Evolutionary conservation across 2,113 vertebrate genomes (phyloP), one percentile per base, ranked within the genome.

Genomic region (Tetrax tetrax): DNA sequence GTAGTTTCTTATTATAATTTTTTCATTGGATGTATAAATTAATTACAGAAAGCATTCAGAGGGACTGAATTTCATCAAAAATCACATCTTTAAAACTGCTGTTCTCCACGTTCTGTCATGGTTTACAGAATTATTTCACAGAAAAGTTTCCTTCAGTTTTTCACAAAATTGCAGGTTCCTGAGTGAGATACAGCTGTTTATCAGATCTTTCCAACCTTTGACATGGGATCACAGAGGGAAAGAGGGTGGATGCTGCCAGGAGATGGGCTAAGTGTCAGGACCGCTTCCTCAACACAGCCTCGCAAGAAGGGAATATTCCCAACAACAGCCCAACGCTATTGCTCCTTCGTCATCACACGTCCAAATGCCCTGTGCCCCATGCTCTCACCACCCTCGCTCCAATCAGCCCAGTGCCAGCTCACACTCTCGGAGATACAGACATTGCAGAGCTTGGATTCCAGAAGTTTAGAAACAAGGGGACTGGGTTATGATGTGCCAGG

Each of bases 341-440:
- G 12, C 13, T 37, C 22, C 29, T 22, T 88, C 23, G 2, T 48
- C 63, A n/a, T 69, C 56, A 12, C 12, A 0, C 4, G 21, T 33
- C n/a, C 2, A 2, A 65, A 35, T 50, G 41, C 56, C 57, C 51
- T 35, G 56, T 75, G 75, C 24, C 56, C 15, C 6, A 3, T 24
- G 3, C 15, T 57, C 29, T 35, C 19, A 3, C 25, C 29, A 31
- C 35, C 59, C 56, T 64, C 2, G 0, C 66, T 41, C 1, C 4
- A 16, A 12, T 63, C 75, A 65, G 29, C 65, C 31, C 53, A 7
- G 35, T 41, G 50, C 68, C 48, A 41, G 8, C n/a, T 78, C 61
- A 59, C 16, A 9, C 1, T 0, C 38, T 41, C 50, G 64, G 38
- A 83, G 54, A 31, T 18, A 43, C 1, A 25, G 38, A 56, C 38